Base-by-base conservation (phyloP, 1,140 invertebrate species). In the Fopius arisanus region DNA sequence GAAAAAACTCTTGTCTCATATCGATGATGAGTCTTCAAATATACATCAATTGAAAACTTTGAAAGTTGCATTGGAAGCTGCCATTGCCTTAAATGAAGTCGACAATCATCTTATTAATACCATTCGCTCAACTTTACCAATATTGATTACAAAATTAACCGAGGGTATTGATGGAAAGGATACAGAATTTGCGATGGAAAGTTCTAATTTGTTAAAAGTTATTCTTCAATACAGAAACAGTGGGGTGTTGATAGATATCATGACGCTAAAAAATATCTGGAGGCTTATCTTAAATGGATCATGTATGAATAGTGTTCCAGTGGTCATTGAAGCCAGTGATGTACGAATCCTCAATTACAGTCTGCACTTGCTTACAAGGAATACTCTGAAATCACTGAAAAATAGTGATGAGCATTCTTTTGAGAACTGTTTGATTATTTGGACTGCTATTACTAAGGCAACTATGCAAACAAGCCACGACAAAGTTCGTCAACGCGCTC, bases 81-180 rank as follows among this genome's bases (percentile, higher is more conserved):
- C 59, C 28, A 40, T 77, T 10, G 62, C 48, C 7, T 43, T 70
- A 26, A 62, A 70, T 33, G 71, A 79, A 65, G 31, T 79, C 54
- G 33, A 73, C 21, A 75, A 81, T 12, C 33, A 69, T 16, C 66
- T 84, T 12, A 75, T 77, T 5, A 5, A 72, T 73, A 37, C 62
- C 31, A 63, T 74, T 31, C 68, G 80, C 51, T 66, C 41, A 41
- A 74, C 66, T 51, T 51, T 83, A 7, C 0, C 72, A 23, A 48
- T 67, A 40, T 77, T 83, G 67, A 80, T 83, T 51, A 4, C 16
- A 67, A 80, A 79, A 77, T 75, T 59, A 62, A 70, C 41, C 26
- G 37, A 16, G 2, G 23, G 21, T 23, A 12, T n/a, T 28, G 28
- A 33, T 41, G 14, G 26, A 1, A 69, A 51, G 43, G 70, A 72